Percentiles rank a stretch among this genome's conserved stretches.
Conservation (phyloP, 2,888 invertebrate genomes). For the Drosophila leonis region DNA sequence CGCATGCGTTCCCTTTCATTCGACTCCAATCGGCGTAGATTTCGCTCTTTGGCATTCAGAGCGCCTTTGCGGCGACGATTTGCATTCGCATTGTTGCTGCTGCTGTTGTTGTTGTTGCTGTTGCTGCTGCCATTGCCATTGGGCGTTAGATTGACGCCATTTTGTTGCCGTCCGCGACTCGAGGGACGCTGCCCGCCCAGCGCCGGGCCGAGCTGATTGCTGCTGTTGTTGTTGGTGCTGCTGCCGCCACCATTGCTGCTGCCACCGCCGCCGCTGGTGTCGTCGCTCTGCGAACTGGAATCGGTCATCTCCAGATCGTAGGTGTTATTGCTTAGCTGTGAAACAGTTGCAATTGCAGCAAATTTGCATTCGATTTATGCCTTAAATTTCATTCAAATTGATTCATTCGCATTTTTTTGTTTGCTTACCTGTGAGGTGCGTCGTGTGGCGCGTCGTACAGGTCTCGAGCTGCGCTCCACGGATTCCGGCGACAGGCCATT, state of each 20-base stretch:
- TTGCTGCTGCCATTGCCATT: conserved; percentile 23
- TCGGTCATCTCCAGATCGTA: conserved; percentile 85
- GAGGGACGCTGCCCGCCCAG: conserved; percentile 66
- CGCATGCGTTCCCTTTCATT: conserved; percentile 96
- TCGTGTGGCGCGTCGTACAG: conserved; percentile 82
- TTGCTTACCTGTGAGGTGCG: conserved; percentile 83
- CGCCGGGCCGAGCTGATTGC: conserved; percentile 43
- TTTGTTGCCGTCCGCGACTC: conserved; percentile 78
- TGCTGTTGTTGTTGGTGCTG: conserved; percentile 67
- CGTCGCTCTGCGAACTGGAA: conserved; percentile 85
- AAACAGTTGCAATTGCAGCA: conserved; percentile 4
- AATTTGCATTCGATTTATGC: not conserved
- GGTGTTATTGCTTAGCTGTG: conserved; percentile 83
- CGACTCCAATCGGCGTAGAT: conserved; percentile 94
- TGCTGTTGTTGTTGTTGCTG: conserved; percentile 2
- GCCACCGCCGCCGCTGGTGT: conserved; percentile 85
- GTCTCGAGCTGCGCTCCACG: conserved; percentile 80
- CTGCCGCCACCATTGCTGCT: conserved; percentile 84
- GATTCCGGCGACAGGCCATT: conserved; percentile 74
- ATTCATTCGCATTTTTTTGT: not conserved
- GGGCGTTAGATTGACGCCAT: conserved; percentile 20
- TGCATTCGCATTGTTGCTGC: conserved; percentile 53
- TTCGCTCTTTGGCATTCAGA: conserved; percentile 93
- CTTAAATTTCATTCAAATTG: not conserved
- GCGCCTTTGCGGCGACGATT: conserved; percentile 90